phyloP scores from a whole-genome alignment of 2,113 vertebrate species.

The Falco punctatus region DNA sequence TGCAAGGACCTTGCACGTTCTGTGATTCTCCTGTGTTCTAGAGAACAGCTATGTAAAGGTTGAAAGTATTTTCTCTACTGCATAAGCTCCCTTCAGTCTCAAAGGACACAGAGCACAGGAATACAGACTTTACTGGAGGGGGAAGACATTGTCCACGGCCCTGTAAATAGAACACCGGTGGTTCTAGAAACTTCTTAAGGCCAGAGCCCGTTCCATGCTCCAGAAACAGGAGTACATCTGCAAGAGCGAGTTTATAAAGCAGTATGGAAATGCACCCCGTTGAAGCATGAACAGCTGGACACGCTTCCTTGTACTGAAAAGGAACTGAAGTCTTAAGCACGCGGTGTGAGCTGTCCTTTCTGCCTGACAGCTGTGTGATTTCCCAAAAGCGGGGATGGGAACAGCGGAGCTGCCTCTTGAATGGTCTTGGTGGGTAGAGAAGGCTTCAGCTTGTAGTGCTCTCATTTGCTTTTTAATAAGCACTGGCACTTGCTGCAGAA shows the following conservation, averaged over 20 bases:
- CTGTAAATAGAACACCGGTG: neutral
- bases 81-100: neutral
- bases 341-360: neutral
- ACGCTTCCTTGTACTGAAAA: neutral
- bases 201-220: neutral
- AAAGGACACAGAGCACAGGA: neutral
- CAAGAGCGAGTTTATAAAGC: neutral
- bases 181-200: neutral
- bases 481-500: neutral
- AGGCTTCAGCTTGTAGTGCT: neutral
- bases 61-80: neutral
- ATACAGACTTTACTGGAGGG: neutral
- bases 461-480: neutral
- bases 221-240: neutral
- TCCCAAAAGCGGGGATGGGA: neutral
- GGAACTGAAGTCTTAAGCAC: neutral
- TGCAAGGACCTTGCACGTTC: conserved; percentile 89
- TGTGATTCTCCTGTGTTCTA: conserved; percentile 95
- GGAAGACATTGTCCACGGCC: neutral
- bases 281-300: neutral
- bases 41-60: neutral
- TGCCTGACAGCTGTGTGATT: neutral
- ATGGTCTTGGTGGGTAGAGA: neutral
- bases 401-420: neutral
- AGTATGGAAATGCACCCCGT: neutral